Base-by-base conservation (phyloP, 2,113 vertebrate species). In the Megaceryle torquata region DNA sequence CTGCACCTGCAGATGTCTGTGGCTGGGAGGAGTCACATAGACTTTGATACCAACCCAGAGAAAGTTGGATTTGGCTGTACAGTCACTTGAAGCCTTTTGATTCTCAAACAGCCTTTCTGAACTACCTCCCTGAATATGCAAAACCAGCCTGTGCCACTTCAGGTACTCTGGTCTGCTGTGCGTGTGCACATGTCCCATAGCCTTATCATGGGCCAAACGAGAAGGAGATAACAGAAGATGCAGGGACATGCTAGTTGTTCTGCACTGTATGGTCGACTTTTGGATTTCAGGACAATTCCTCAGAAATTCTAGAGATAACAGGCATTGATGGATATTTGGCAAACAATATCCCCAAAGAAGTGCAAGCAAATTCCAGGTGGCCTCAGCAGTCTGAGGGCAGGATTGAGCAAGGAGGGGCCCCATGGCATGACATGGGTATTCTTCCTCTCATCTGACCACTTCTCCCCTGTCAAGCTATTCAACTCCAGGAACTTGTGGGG, bases 141-240 rank as follows among this genome's bases (percentile, higher is more conserved):
- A n/a, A 46, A 81, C 5, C 46, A 56, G 3, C 19, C 37, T 12
- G 24, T 37, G 80, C 20, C 10, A 4, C 33, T 59, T 64, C 56
- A 59, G 39, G 14, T 1, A 6, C 51, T 46, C 31, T 3, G 0
- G 19, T 8, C 50, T 41, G 64, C 79, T 72, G 18, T 13, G 43
- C 1, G 1, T 10, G 46, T 3, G 0, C 37, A 35, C 33, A 13
- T 1, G 0, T 50, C 33, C 24, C 28, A 6, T 2, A 1, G 20
- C 60, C 15, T 60, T 43, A 13, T 59, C 20, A 25, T 8, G 8
- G 64, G 33, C 22, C 60, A 63, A 71, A 86, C 79, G n/a, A 88
- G 50, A 89, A 44, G 41, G 33, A 81, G 46, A 67, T 44, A 90
- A 53, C 43, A 86, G 59, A 89, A 48, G 37, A 56, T 1, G 1